Conservation (phyloP, 2,888 invertebrate genomes). For the Bruchidius siliquastri region DNA sequence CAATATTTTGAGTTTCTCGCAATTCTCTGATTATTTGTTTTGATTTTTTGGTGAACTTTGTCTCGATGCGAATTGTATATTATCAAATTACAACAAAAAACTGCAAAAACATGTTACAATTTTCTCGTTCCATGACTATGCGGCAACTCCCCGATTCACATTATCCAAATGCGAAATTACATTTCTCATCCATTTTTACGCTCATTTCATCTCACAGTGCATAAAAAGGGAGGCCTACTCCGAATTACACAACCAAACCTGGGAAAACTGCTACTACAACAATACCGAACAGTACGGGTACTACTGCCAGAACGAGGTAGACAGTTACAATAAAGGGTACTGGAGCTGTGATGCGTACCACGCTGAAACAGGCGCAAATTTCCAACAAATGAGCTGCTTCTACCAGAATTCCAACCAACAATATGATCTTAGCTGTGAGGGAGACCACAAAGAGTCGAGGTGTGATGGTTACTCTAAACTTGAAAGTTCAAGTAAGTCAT, state of each 20-base stretch:
- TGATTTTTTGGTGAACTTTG: no score
- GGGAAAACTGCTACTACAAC: not conserved
- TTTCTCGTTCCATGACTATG: no score
- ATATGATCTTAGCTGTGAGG: slow-evolving; percentile 1
- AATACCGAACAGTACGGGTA: slow-evolving; percentile 11
- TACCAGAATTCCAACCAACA: slow-evolving; percentile 13
- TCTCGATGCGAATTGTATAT: no score
- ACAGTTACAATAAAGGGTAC: slow-evolving; percentile 19
- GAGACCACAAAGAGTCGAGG: not conserved
- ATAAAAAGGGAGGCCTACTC: not conserved
- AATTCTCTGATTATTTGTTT: no score
- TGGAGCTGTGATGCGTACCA: slow-evolving; percentile 23
- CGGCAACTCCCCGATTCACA: no score
- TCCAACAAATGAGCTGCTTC: slow-evolving; percentile 6
- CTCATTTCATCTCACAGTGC: not conserved
- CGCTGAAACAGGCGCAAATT: slow-evolving; percentile 8
- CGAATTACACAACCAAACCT: not conserved
- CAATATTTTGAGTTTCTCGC: no score
- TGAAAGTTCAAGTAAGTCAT: slow-evolving; percentile 44
- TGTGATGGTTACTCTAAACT: slow-evolving; percentile 29
- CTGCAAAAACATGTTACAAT: no score
- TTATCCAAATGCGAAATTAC: no score
- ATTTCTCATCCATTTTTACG: no score
- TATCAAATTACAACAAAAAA: no score
- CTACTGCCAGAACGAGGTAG: slow-evolving; percentile 20